These are phyloP conservation scores for Chrysoperla carnea DNA, from an alignment of 1,140 invertebrate species.

Conservation along the genomic window DNA sequence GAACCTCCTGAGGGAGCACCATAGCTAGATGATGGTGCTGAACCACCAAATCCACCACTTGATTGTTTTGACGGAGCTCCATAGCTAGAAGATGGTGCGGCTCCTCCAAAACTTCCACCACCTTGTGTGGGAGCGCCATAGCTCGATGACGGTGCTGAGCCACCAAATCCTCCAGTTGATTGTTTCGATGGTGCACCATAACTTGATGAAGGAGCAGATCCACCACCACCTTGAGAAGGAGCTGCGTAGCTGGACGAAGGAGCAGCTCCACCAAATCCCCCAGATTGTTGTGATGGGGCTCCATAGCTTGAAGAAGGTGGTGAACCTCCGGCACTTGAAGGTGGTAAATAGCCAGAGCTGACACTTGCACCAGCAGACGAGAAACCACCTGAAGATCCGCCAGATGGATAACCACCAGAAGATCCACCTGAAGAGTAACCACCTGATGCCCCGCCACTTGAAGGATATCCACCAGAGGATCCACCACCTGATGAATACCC, in stretches of 20 bases:
- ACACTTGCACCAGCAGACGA: background rate
- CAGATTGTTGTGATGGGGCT: conserved; percentile 21
- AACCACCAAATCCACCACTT: conserved; percentile 5
- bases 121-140: conserved; percentile 23
- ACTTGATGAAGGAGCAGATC: conserved; percentile 14
- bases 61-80: conserved; percentile 12
- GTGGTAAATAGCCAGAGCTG: conserved; percentile 1
- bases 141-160: conserved; percentile 23
- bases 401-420: no score
- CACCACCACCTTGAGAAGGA: conserved; percentile 9
- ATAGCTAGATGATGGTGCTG: conserved; percentile 18
- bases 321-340: conserved; percentile 19
- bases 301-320: conserved; percentile 12
- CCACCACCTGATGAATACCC: no score
- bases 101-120: conserved; percentile 3
- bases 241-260: conserved; percentile 9
- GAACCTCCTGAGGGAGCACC: conserved; percentile 11
- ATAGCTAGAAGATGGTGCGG: conserved; percentile 17
- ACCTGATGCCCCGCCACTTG: no score
- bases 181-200: conserved; percentile 23
- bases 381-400: no score
- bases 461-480: no score
- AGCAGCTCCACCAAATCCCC: conserved; percentile 19
- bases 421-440: no score
- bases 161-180: conserved; percentile 20